Evolutionary conservation across 2,888 invertebrate species (phyloP).

Genomic region (Nomada ruficornis): DNA sequence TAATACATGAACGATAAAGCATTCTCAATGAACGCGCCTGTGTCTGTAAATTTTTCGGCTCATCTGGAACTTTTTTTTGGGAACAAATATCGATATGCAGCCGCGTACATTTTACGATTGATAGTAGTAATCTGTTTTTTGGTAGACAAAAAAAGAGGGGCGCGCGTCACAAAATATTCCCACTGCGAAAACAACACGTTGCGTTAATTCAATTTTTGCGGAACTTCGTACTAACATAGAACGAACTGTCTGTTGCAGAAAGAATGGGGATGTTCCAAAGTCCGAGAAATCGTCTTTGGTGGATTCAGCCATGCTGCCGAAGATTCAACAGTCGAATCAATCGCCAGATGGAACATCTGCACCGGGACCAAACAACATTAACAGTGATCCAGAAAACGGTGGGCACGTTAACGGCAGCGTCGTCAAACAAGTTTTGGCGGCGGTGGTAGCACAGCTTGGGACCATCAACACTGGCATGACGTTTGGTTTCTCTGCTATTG

Average conservation of each 20-base stretch:
- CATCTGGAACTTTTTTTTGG: not conserved
- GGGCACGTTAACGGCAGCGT: slow-evolving; percentile 76
- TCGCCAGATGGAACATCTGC: slow-evolving; percentile 64
- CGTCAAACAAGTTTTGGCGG: slow-evolving; percentile 86
- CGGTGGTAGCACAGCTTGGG: slow-evolving; percentile 88
- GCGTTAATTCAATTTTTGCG: not conserved
- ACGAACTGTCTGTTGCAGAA: slow-evolving; percentile 64
- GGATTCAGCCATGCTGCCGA: slow-evolving; percentile 70
- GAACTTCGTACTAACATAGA: not conserved
- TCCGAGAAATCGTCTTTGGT: slow-evolving; percentile 75
- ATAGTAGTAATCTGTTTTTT: slow-evolving; percentile 53
- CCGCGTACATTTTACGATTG: not conserved
- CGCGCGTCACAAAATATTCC: not conserved
- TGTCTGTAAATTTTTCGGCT: not conserved
- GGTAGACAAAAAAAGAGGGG: slow-evolving; percentile 39
- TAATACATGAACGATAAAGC: not conserved
- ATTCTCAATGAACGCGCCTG: not conserved
- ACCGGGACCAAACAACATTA: slow-evolving; percentile 59
- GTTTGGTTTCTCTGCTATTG: slow-evolving; percentile 89
- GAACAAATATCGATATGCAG: not conserved
- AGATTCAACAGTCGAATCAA: slow-evolving; percentile 65
- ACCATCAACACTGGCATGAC: slow-evolving; percentile 90
- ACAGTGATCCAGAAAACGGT: slow-evolving; percentile 62
- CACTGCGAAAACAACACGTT: no score
- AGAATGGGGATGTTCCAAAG: slow-evolving; percentile 63